A percentile compares a stretch with the other conserved stretches of the same genome.
Evolutionary conservation across 2,113 vertebrate species (phyloP).

Genomic region (Melospiza melodia): DNA sequence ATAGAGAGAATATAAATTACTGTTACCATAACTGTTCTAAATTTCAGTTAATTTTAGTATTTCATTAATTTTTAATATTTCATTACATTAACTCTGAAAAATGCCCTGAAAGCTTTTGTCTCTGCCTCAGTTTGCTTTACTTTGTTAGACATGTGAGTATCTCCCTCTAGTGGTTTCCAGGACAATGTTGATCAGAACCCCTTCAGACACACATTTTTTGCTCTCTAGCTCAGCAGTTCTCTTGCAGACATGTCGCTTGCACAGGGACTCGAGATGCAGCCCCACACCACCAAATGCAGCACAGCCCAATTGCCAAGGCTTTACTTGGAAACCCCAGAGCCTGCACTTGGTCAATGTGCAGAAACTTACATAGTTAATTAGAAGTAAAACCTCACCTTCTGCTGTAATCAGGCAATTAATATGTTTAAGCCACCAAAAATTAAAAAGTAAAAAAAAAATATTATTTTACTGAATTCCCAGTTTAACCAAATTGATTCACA

Average conservation of each 20-base stretch:
- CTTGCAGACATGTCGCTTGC: background rate
- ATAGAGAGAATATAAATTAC: background rate
- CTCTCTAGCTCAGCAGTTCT: background rate
- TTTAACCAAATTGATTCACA: background rate
- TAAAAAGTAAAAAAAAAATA: background rate
- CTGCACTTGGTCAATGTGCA: background rate
- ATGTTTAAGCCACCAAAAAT: background rate
- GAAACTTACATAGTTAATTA: background rate
- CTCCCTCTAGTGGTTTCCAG: slow-evolving; percentile 72
- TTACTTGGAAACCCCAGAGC: accelerated
- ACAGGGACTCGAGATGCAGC: background rate
- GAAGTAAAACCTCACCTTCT: background rate
- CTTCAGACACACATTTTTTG: background rate
- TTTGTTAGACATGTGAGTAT: slow-evolving; percentile 35
- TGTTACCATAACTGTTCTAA: background rate
- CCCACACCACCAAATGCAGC: background rate
- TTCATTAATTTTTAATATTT: background rate
- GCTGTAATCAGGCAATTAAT: background rate
- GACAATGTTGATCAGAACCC: background rate
- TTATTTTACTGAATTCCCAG: background rate
- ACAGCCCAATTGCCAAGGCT: background rate
- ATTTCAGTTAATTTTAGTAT: background rate
- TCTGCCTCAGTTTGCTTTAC: background rate
- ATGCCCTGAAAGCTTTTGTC: background rate
- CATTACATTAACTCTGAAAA: background rate